Base-by-base conservation (phyloP, 2,797 vertebrate genomes). In the Odontamblyopus rebecca region DNA sequence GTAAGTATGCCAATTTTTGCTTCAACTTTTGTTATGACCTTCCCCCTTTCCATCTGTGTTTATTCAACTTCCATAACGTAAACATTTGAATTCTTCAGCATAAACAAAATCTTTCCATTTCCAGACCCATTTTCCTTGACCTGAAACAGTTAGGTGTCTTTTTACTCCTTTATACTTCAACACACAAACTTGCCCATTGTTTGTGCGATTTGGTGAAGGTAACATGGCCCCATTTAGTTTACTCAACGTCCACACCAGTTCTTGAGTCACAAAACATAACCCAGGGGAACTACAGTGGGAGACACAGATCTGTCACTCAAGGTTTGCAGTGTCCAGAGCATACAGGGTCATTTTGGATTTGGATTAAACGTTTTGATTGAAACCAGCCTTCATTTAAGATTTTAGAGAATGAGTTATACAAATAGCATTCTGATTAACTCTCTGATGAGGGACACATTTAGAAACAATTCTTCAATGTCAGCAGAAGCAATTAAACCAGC, bases 201-300 rank as follows among this genome's bases (percentile, higher is more conserved):
- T 61, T 13, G 61, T 82, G 64, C 70, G 66, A 81, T 85, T 84
- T 76, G 74, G 70, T 71, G 69, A 74, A 79, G 77, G 81, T 48
- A 15, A 48, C 44, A 48, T 16, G 4, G 13, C 44, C 44, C 76
- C 72, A 69, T 13, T 48, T 73, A 76, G 74, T 78, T 84, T 74
- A 81, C 79, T 72, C 84, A 76, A 86, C 80, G 64, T 48, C 73
- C 71, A 67, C 69, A 48, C 44, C 44, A 48, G 44, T 16, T 13
- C 44, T 48, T 48, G 44, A 48, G 44, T 15, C 44, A 15, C 44
- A 15, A 48, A 48, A 48, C 44, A 15, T 13, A 48, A 44, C 13
- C 44, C 13, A 15, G 44, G 44, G 44, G 44, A 48, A 48, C 3
- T 15, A 15, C 16, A 48, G 1, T 48, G 44, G 44, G 16, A 48